A percentile compares a stretch with the other conserved stretches of the same genome.
phyloP scores from a whole-genome alignment of 2,888 invertebrate species.

The Pterobdella sp. region DNA sequence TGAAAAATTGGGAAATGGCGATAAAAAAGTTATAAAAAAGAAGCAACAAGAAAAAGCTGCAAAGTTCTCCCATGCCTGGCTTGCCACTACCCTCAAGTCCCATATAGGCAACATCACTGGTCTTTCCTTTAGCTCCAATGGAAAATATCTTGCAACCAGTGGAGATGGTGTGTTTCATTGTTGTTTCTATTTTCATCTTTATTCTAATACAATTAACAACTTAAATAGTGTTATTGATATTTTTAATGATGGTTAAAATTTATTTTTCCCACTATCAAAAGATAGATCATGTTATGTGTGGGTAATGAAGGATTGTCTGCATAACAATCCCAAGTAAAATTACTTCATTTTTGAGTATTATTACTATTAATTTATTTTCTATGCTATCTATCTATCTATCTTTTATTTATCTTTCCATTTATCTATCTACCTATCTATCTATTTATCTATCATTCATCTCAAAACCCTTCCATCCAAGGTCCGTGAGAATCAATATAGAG shows the following conservation, averaged over 20 bases:
- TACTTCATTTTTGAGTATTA: not conserved
- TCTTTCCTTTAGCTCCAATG: conserved; percentile 74
- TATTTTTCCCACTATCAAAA: conserved; percentile 49
- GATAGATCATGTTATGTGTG: conserved; percentile 76
- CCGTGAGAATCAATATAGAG: conserved; percentile 70
- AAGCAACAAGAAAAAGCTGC: conserved; percentile 19
- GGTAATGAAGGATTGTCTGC: conserved; percentile 67
- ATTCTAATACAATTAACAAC: too few species aligned
- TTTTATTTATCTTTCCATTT: not conserved
- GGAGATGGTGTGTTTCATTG: conserved; percentile 69
- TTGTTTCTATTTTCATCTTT: too few species aligned
- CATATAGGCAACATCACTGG: conserved; percentile 62
- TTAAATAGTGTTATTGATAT: not conserved
- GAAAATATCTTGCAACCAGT: conserved; percentile 74
- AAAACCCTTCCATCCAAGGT: too few species aligned
- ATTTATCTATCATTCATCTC: conserved; percentile 12
- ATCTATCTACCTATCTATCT: not conserved
- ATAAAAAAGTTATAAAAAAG: conserved; percentile 12
- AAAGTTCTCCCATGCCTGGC: conserved; percentile 66
- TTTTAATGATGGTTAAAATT: not conserved
- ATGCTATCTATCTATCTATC: not conserved
- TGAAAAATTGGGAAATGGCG: not conserved
- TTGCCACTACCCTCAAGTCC: conserved; percentile 70
- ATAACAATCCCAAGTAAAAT: conserved; percentile 62
- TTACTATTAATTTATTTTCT: conserved; percentile 7